phyloP scores from a whole-genome alignment of 1,140 invertebrate genomes.

The Apis cerana region DNA sequence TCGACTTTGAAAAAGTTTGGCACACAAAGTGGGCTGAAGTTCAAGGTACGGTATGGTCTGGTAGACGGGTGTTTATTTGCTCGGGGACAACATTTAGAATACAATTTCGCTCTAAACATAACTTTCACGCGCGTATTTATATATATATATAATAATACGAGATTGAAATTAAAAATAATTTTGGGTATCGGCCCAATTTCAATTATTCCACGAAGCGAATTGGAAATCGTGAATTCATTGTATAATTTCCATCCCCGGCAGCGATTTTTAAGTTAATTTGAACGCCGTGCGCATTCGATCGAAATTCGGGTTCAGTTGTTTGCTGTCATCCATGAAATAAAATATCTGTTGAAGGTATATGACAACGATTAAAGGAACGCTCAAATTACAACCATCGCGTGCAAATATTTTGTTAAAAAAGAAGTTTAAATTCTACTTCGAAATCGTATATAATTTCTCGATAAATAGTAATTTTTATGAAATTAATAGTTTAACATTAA shows the following conservation, averaged over 20 bases:
- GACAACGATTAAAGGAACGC: neutral
- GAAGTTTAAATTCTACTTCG: neutral
- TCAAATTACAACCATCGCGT: neutral
- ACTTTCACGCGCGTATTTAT: neutral
- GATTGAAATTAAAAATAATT: neutral
- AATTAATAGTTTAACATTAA: neutral
- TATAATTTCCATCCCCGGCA: conserved; percentile 2
- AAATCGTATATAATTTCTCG: neutral
- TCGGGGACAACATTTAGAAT: neutral
- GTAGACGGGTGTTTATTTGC: neutral
- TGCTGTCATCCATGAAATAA: neutral
- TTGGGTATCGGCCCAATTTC: neutral
- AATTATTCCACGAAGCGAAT: neutral
- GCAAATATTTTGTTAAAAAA: neutral
- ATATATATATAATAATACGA: neutral
- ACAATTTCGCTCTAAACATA: neutral
- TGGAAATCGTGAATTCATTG: neutral
- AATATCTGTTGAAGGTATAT: neutral
- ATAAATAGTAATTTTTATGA: neutral
- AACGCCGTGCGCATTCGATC: neutral
- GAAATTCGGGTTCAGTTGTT: neutral
- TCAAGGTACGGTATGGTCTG: conserved; percentile 3
- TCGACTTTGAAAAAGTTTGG: conserved; percentile 3
- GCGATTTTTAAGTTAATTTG: neutral
- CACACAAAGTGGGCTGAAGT: conserved; percentile 8